Evolutionary conservation across 2,113 vertebrate species (phyloP).

Genomic region (Otus sunia): DNA sequence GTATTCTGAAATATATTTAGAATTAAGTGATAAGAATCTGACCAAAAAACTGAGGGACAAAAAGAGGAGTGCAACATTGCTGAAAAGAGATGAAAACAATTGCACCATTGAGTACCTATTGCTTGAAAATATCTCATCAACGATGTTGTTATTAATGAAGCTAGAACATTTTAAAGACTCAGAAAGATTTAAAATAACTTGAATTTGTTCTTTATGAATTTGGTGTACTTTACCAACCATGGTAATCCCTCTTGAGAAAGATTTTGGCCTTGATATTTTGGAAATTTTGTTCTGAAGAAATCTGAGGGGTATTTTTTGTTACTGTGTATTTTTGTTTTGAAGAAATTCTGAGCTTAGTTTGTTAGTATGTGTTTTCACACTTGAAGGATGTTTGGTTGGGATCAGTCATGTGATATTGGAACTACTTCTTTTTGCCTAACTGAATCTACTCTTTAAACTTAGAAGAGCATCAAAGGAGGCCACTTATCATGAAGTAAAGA

Average conservation of each 20-base stretch:
- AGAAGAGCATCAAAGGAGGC: neutral
- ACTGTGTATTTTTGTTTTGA: neutral
- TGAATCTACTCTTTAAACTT: neutral
- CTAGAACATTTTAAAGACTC: neutral
- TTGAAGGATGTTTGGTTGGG: neutral
- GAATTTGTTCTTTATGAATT: neutral
- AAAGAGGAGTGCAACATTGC: neutral
- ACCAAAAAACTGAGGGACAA: neutral
- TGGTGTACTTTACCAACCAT: neutral
- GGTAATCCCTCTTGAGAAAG: neutral
- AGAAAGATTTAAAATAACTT: neutral
- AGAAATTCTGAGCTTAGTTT: neutral
- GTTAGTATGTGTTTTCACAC: neutral
- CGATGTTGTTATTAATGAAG: fast-evolving
- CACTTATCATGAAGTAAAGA: neutral
- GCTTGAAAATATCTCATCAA: neutral
- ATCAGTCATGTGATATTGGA: neutral
- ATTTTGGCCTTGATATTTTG: neutral
- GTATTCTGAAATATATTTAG: neutral
- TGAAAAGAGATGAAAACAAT: neutral
- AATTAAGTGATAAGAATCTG: neutral
- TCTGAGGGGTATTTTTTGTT: too few relatives aligned
- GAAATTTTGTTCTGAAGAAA: neutral
- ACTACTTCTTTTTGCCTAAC: neutral
- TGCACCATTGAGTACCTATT: neutral